These are phyloP conservation scores for Anas platyrhynchos DNA, from an alignment of 2,113 vertebrate genomes.

Conservation along the genomic window DNA sequence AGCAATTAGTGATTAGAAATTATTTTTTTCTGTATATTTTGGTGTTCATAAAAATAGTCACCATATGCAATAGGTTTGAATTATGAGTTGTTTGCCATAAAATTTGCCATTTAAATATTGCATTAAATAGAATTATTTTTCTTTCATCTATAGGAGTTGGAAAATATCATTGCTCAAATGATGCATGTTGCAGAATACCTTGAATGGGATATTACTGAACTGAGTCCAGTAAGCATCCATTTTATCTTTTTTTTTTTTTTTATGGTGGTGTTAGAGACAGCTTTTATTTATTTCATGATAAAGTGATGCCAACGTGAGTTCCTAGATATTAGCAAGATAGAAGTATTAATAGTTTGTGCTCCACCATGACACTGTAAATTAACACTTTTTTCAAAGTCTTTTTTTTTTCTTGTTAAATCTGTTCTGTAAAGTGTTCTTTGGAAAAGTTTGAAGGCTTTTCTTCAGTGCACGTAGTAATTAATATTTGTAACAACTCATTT, in stretches of 20 bases:
- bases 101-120: neutral
- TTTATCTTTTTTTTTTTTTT: neutral
- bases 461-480: neutral
- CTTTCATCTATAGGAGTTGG: conserved; percentile 74
- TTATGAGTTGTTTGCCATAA: neutral
- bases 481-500: neutral
- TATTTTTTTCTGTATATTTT: neutral
- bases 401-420: neutral
- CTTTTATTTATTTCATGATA: neutral
- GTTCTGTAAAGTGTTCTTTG: neutral
- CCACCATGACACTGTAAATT: neutral
- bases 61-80: neutral
- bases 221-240: conserved; percentile 86
- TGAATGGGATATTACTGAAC: conserved; percentile 90
- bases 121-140: neutral
- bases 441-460: neutral
- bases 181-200: conserved; percentile 90
- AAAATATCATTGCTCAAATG: conserved; percentile 88
- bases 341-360: neutral
- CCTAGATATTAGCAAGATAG: neutral
- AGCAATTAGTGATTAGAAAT: neutral
- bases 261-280: neutral
- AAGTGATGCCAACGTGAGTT: neutral
- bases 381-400: neutral
- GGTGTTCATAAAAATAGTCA: neutral